Base-by-base conservation (phyloP, 2,797 vertebrate genomes). In the Chaenodraco wilsoni region DNA sequence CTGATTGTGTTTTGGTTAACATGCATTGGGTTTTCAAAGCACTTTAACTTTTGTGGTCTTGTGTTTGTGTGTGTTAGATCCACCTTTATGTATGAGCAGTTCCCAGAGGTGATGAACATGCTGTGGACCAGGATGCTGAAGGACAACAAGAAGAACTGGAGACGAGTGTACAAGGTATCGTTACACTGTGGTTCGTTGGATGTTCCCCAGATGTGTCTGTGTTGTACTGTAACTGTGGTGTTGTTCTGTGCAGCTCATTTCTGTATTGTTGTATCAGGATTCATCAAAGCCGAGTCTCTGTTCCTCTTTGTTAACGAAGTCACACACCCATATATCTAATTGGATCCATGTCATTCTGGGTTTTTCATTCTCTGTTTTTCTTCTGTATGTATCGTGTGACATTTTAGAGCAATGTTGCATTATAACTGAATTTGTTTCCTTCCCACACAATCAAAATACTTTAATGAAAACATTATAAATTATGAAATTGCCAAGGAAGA, bases 101-200 rank as follows among this genome's bases (percentile, higher is more conserved):
- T 99, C 80, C 98, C 98, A 70, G 98, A 99, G 85, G 97, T 99
- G 84, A 99, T 99, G 97, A 99, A 99, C 89, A 99, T 99, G 98
- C 94, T 99, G 86, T 99, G 98, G 98, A 96, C 95, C 78, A 94
- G 98, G 88, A 99, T 99, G 98, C 94, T 99, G 85, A 99, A 98
- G 88, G 98, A 99, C 90, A 99, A 99, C 91, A 99, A 99, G 93
- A 99, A 99, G 93, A 99, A 99, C 86, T 99, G 98, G 98, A 96
- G 98, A 84, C 95, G 96, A 92, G 98, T 99, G 82, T 99, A 99
- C 90, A 99, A 99, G 97, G 98, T 99, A 68, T 0, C 23, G 55
- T 60, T 31, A 12, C 63, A 3, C 37, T 54, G 45, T 23, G 27
- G 17, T 60, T 46, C 9, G 37, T 44, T 23, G 37, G 13, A 19